Conservation (phyloP, 1,140 invertebrate genomes). For the silkworm (Bombyx mori) region ASM3026992v2 NC_085120.1:430501-431000, state of each 20-base stretch:
- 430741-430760: slow-evolving; percentile 8
- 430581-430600: not conserved
- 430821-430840: too few relatives aligned
- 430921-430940: too few relatives aligned
- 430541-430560: not conserved
- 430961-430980: too few relatives aligned
- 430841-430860: too few relatives aligned
- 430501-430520: not conserved
- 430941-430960: too few relatives aligned
- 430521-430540: not conserved
- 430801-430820: too few relatives aligned
- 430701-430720: slow-evolving; percentile 11
- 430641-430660: slow-evolving; percentile 8
- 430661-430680: not conserved
- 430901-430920: too few relatives aligned
- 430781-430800: slow-evolving; percentile 6
- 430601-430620: slow-evolving; percentile 14
- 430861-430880: too few relatives aligned
- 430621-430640: slow-evolving; percentile 13
- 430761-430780: slow-evolving; percentile 13
- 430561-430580: not conserved
- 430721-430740: slow-evolving; percentile 14
- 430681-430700: slow-evolving; percentile 1
- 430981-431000: too few relatives aligned
- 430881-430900: not conserved